Base-by-base conservation (phyloP, 2,113 vertebrate species). In the Alouatta palliata region DNA sequence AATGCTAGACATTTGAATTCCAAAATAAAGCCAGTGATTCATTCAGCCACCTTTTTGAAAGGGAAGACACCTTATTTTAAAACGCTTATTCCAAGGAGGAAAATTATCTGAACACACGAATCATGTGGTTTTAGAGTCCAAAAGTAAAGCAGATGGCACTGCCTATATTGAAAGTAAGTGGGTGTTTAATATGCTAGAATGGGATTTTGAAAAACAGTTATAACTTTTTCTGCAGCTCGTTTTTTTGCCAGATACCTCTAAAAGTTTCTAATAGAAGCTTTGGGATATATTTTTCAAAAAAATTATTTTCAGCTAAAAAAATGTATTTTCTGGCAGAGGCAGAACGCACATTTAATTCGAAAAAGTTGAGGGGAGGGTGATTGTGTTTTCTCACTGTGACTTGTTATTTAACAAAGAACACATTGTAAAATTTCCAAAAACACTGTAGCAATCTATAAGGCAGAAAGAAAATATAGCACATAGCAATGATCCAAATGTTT, bases 241-340 rank as follows among this genome's bases (percentile, higher is more conserved):
- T 43, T 79, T 90, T 97, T 90, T 21, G 11, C n/a, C 68, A 66
- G 35, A 32, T n/a, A 58, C 49, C 2, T 96, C 91, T 56, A 96
- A 94, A 58, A 32, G 47, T 8, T 61, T 88, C 87, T 79, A 84
- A 30, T 79, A 86, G 82, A 95, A 95, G 0, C 0, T 85, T 82
- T 87, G 5, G 90, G 84, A 79, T 96, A 76, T 30, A 14, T 56
- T 97, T 98, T 92, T 52, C n/a, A 86, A 97, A 97, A 94, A 94
- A 97, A 92, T 0, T 13, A 83, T 54, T 70, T 96, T 83, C 16
- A 76, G 16, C 70, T 86, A 89, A 73, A 37, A 87, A 56, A 94
- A 71, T 81, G 10, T 75, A 21, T 71, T 96, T 84, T 86, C 49
- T 89, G 93, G 43, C 58, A 97, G 56, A 92, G 87, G 52, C 25